Evolutionary conservation across 92 coral and sea anemone species (phyloP).

Genomic region (Siderastrea radians): DNA sequence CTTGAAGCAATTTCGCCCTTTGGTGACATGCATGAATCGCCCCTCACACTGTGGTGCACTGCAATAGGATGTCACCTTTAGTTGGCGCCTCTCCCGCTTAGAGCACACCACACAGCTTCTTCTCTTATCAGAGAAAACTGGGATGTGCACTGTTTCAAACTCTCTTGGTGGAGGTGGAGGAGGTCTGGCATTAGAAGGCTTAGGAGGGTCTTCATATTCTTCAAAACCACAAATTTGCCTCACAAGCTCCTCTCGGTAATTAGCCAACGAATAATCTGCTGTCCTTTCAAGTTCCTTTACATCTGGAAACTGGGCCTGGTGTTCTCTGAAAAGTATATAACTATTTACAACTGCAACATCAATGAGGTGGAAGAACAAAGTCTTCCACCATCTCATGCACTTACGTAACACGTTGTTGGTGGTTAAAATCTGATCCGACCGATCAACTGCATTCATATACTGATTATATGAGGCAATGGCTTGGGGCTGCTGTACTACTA

Average conservation of each 20-base stretch:
- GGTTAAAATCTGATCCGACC: too few species aligned
- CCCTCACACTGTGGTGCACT: constrained; percentile 56
- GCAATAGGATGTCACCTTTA: constrained; percentile 30
- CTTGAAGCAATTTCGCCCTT: constrained; percentile 31
- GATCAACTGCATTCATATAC: too few species aligned
- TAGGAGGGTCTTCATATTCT: constrained; percentile 40
- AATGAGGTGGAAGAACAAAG: too few species aligned
- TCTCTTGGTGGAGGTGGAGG: not conserved
- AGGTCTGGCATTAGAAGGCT: constrained; percentile 24
- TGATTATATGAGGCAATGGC: too few species aligned
- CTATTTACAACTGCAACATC: too few species aligned
- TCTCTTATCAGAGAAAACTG: constrained; percentile 16
- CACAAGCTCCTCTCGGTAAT: constrained; percentile 26
- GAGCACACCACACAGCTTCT: constrained; percentile 54
- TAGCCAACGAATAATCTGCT: constrained; percentile 28
- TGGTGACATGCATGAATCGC: constrained; percentile 39
- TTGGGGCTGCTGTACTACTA: constrained; percentile 9
- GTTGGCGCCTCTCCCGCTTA: constrained; percentile 37
- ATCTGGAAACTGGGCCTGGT: too few species aligned
- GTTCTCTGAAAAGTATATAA: too few species aligned
- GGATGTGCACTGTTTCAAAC: constrained; percentile 30
- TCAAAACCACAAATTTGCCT: too few species aligned
- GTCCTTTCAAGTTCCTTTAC: not conserved
- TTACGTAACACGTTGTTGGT: too few species aligned
- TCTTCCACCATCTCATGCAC: too few species aligned